Percentiles rank a stretch among this genome's conserved stretches.
These are phyloP conservation scores for Engystomops pustulosus DNA, from an alignment of 2,113 vertebrate species.

Conservation along the genomic window DNA sequence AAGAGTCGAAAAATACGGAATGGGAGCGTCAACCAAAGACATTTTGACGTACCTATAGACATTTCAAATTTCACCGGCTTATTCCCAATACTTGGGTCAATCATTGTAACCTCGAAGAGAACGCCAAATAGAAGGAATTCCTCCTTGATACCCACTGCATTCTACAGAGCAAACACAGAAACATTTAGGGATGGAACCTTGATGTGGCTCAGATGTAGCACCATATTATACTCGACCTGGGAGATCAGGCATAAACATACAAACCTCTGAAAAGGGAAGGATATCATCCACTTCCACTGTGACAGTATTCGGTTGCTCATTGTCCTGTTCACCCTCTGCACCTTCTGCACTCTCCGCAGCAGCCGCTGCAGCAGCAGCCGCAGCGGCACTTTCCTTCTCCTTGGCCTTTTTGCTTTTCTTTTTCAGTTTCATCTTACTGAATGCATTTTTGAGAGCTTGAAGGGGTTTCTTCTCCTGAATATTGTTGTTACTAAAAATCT, in stretches of 20 bases:
- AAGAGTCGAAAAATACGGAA: neutral
- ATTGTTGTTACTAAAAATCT: slow-evolving; percentile 78
- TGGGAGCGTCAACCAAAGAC: neutral
- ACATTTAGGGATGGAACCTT: no score
- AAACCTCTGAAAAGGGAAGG: slow-evolving; percentile 87
- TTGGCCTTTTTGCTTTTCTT: slow-evolving; percentile 83
- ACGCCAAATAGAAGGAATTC: slow-evolving; percentile 90
- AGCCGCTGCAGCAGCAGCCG: slow-evolving; percentile 59
- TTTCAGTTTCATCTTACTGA: slow-evolving; percentile 77
- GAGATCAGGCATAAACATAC: slow-evolving; percentile 10
- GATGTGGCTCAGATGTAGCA: no score
- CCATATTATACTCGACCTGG: no score
- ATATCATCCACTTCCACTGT: slow-evolving; percentile 87
- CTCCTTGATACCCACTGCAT: slow-evolving; percentile 79
- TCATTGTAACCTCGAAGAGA: slow-evolving; percentile 92
- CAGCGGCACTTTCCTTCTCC: slow-evolving; percentile 65
- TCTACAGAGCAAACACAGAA: slow-evolving; percentile 67
- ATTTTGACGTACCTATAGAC: slow-evolving; percentile 81
- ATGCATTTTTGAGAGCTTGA: slow-evolving; percentile 67
- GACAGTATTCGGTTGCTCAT: slow-evolving; percentile 80
- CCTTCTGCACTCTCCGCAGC: slow-evolving; percentile 63
- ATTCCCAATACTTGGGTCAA: slow-evolving; percentile 79
- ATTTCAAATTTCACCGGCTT: slow-evolving; percentile 86
- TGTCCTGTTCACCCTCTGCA: slow-evolving; percentile 59
- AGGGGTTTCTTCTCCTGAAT: slow-evolving; percentile 67